Percentiles rank a stretch among this genome's conserved stretches.
Conservation (phyloP, 2,113 vertebrate species). For the Passer domesticus region DNA sequence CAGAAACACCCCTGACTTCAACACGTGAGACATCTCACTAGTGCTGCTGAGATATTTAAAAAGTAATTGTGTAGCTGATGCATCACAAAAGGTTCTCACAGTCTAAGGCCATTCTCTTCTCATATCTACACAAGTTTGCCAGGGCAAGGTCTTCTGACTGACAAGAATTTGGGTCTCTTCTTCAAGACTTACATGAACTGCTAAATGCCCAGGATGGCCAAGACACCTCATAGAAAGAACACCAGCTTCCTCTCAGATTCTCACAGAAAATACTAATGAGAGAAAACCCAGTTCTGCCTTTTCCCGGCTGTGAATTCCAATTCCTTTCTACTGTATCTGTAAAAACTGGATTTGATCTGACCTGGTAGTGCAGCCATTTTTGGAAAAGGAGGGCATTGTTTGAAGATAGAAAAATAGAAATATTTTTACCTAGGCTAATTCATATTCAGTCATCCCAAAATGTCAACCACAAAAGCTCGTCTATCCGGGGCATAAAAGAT, state of each 20-base stretch:
- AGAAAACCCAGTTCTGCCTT: not conserved
- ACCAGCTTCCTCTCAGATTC: not conserved
- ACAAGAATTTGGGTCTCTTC: not conserved
- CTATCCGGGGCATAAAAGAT: not conserved
- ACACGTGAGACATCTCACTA: not conserved
- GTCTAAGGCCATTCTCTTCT: not conserved
- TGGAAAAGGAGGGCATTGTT: slow-evolving; percentile 27
- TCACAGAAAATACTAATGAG: not conserved
- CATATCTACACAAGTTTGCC: not conserved
- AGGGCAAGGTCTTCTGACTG: not conserved
- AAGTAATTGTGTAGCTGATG: not conserved
- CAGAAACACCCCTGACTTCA: not conserved
- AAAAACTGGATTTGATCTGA: not conserved
- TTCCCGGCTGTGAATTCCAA: not conserved
- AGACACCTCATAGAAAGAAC: not conserved
- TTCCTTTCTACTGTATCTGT: not conserved
- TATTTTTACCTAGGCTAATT: slow-evolving; percentile 40
- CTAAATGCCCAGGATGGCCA: not conserved
- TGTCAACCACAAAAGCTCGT: slow-evolving; percentile 22
- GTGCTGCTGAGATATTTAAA: not conserved
- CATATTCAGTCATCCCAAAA: slow-evolving; percentile 54
- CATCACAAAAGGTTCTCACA: not conserved
- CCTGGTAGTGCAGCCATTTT: not conserved
- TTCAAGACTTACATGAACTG: not conserved
- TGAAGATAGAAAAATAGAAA: slow-evolving; percentile 29